phyloP scores from a whole-genome alignment of 2,113 vertebrate species.

The Microcebus murinus region DNA sequence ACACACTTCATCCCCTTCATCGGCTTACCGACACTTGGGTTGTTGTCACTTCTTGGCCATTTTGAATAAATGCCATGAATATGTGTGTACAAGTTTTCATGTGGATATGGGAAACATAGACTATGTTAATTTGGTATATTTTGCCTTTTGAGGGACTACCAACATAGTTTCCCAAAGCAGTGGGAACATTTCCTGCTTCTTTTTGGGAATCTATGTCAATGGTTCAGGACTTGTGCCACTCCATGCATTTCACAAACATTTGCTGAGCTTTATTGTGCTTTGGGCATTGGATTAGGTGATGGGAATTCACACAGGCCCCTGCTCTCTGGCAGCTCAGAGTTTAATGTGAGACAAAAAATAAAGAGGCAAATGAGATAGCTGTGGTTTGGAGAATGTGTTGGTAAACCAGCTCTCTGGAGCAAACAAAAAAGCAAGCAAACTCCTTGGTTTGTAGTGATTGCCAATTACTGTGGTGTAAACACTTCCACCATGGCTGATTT shows the following conservation, averaged over 20 bases:
- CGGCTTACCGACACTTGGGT: background rate
- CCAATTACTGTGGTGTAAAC: background rate
- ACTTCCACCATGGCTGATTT: background rate
- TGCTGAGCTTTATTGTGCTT: background rate
- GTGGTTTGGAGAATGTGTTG: background rate
- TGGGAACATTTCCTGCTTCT: background rate
- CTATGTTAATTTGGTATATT: rapidly evolving
- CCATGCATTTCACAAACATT: background rate
- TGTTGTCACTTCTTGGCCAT: background rate
- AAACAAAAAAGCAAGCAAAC: background rate
- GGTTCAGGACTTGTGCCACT: background rate
- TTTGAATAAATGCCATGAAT: background rate
- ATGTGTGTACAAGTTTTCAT: background rate
- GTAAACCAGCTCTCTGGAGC: background rate
- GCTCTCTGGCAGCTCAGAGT: background rate
- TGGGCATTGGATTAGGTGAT: background rate
- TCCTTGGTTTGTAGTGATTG: background rate
- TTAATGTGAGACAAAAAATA: background rate
- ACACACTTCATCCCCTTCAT: background rate
- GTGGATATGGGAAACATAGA: too few species aligned
- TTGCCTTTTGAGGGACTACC: background rate
- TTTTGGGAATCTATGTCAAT: background rate
- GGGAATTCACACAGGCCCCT: background rate
- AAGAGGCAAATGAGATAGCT: background rate
- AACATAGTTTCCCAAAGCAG: background rate